Conservation (phyloP, 1,140 invertebrate species). For the Heterodera schachtii region DNA sequence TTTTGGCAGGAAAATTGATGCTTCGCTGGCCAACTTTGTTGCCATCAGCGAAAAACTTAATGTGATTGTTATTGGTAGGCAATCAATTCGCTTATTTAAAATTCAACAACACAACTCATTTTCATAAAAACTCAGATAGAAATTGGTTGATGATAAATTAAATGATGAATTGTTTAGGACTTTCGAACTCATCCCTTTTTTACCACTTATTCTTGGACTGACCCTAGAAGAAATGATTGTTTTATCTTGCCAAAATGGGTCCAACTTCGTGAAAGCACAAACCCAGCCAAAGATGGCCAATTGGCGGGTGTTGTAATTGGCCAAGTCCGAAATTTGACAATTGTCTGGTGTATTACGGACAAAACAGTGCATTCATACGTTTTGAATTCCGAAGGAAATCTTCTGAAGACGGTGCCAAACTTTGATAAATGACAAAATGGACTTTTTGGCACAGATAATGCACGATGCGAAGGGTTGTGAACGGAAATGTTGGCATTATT, state of each 20-base stretch:
- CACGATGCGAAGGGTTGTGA: conserved; percentile 30
- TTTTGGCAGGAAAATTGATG: conserved; percentile 21
- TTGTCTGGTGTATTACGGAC: conserved; percentile 13
- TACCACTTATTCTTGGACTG: conserved; percentile 24
- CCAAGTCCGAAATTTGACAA: conserved; percentile 7
- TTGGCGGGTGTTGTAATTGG: conserved; percentile 15
- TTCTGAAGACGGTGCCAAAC: conserved; percentile 2
- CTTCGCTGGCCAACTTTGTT: background rate
- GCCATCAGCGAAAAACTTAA: conserved; percentile 21
- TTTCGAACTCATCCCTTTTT: conserved; percentile 22
- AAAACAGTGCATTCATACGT: conserved; percentile 22
- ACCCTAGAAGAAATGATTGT: background rate
- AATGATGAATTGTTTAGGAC: too few species aligned
- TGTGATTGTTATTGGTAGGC: conserved; percentile 19
- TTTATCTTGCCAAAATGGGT: conserved; percentile 14
- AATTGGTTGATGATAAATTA: too few species aligned
- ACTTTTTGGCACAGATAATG: background rate
- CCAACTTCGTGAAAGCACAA: conserved; percentile 17
- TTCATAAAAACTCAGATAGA: too few species aligned
- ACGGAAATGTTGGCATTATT: conserved; percentile 55
- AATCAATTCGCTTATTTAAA: too few species aligned
- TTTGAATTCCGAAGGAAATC: conserved; percentile 15
- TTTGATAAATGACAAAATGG: background rate
- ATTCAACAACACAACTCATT: too few species aligned
- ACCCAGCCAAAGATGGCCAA: conserved; percentile 13